Percentiles rank a stretch among this genome's conserved stretches.
Conservation (phyloP, 2,888 invertebrate genomes). For the Temnothorax rugatulus region DNA sequence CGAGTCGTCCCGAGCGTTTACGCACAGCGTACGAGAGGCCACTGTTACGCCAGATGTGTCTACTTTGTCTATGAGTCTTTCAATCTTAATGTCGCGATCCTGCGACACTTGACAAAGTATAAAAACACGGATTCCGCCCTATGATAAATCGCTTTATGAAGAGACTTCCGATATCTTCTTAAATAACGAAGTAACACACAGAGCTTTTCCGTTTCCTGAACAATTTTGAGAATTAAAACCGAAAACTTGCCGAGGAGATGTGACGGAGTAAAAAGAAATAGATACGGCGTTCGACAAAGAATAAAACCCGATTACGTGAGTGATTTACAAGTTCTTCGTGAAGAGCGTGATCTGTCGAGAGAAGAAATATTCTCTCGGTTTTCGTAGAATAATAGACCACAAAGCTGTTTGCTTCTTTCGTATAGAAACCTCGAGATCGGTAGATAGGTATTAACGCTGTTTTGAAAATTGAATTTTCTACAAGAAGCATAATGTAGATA, state of each 20-base stretch:
- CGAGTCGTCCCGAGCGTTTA: conserved; percentile 65
- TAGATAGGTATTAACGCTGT: not conserved
- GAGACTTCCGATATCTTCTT: not conserved
- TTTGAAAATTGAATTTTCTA: conserved; percentile 2
- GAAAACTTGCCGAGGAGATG: not conserved
- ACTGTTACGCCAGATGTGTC: conserved; percentile 73
- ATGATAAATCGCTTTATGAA: too few relatives aligned
- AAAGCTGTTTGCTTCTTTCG: not conserved
- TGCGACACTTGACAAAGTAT: conserved; percentile 59
- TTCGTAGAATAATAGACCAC: not conserved
- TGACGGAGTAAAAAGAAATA: not conserved
- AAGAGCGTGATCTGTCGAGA: not conserved
- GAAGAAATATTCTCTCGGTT: not conserved
- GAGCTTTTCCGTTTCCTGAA: not conserved
- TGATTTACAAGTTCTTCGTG: not conserved
- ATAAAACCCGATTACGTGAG: not conserved
- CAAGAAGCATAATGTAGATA: not conserved
- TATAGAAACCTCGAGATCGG: not conserved
- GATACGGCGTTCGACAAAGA: not conserved
- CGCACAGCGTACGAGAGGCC: conserved; percentile 67
- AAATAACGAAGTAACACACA: not conserved
- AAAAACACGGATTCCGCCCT: not conserved
- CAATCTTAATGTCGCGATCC: conserved; percentile 58
- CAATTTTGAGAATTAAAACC: not conserved
- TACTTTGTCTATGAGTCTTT: conserved; percentile 63